Evolutionary conservation across 1,140 invertebrate genomes (phyloP).

Genomic region (Neocloeon triangulifer): DNA sequence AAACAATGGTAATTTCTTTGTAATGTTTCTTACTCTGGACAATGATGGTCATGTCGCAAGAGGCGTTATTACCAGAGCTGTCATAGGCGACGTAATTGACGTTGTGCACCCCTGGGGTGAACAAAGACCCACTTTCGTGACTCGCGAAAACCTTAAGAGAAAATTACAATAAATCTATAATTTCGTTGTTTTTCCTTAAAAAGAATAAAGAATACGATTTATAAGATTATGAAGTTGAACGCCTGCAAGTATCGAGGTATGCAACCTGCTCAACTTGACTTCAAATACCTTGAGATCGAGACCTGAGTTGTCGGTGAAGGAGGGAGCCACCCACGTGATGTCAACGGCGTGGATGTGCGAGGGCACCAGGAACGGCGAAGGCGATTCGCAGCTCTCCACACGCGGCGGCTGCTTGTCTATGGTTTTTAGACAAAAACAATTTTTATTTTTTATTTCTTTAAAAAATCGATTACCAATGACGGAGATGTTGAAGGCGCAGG

Average conservation of each 20-base stretch:
- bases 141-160: slow-evolving; percentile 13
- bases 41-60: slow-evolving; percentile 32
- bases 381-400: slow-evolving; percentile 35
- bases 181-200: no score
- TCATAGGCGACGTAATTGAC: slow-evolving; percentile 35
- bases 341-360: slow-evolving; percentile 15
- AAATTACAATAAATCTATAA: slow-evolving; percentile 4
- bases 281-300: slow-evolving; percentile 17
- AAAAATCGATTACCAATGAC: no score
- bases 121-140: slow-evolving; percentile 23
- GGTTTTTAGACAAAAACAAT: no score
- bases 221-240: no score
- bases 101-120: slow-evolving; percentile 27
- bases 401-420: slow-evolving; percentile 33
- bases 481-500: no score
- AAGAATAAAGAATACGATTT: no score
- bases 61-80: slow-evolving; percentile 28
- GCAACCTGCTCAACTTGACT: slow-evolving; percentile 7
- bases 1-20: no score
- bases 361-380: slow-evolving; percentile 23
- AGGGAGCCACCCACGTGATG: slow-evolving; percentile 37
- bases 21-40: slow-evolving; percentile 41
- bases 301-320: slow-evolving; percentile 43
- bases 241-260: no score
- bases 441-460: no score